A percentile compares a stretch with the other conserved stretches of the same genome.
phyloP scores from a whole-genome alignment of 2,888 invertebrate genomes.

The Gryllus longicercus region DNA sequence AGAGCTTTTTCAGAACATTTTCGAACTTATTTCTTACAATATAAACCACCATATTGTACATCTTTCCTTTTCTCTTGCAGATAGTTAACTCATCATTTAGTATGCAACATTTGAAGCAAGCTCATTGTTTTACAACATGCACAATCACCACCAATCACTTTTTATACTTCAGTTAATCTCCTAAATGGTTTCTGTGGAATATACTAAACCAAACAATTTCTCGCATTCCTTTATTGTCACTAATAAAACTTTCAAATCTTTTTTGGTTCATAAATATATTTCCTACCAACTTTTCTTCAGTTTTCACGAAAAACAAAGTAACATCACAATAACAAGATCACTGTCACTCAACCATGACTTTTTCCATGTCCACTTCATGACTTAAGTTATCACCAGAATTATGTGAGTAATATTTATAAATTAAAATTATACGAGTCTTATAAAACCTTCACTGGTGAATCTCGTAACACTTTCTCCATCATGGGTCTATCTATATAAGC shows the following conservation, averaged over 20 bases:
- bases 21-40: neutral
- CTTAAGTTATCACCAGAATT: neutral
- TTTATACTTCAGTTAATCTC: neutral
- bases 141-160: neutral
- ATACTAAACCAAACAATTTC: neutral
- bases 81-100: neutral
- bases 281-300: neutral
- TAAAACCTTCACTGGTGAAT: slow-evolving; percentile 3
- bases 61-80: neutral
- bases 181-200: slow-evolving; percentile 9
- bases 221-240: neutral
- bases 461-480: neutral
- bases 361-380: neutral
- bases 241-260: neutral
- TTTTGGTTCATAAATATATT: slow-evolving; percentile 10
- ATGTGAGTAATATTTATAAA: neutral
- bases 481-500: slow-evolving; percentile 1
- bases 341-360: too few relatives aligned
- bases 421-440: neutral
- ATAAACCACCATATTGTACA: neutral
- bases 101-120: neutral
- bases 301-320: neutral
- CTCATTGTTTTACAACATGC: neutral
- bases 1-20: neutral
- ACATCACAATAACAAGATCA: neutral